Conservation (phyloP, 2,888 invertebrate genomes). For the Drosophila lutescens region DNA sequence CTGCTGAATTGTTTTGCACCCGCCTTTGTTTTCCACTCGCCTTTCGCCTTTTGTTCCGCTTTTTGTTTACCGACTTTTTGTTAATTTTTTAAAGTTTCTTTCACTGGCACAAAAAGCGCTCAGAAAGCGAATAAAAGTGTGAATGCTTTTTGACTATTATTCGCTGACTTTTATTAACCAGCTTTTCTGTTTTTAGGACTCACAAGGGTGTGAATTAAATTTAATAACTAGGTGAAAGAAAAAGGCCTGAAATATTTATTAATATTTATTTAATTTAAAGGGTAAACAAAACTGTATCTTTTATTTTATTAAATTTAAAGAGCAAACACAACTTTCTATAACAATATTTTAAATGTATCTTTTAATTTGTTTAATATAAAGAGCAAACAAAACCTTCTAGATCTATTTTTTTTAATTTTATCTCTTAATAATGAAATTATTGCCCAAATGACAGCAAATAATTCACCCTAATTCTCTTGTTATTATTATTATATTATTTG, state of each 20-base stretch:
- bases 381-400: no score
- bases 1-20: constrained; percentile 75
- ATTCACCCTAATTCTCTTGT: background rate
- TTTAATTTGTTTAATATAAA: no score
- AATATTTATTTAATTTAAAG: background rate
- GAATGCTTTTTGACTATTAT: constrained; percentile 16
- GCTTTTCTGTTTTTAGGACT: background rate
- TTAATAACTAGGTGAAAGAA: background rate
- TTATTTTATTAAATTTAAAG: no score
- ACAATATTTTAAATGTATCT: no score
- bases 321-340: no score
- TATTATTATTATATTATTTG: constrained; percentile 3
- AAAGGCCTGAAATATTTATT: background rate
- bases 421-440: background rate
- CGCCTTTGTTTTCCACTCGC: constrained; percentile 79
- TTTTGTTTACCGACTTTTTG: constrained; percentile 13
- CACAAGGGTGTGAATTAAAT: background rate
- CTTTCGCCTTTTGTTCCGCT: constrained; percentile 35
- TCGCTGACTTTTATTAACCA: constrained; percentile 15
- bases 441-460: background rate
- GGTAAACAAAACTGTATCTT: no score
- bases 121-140: constrained; percentile 15
- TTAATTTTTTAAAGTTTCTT: constrained; percentile 26
- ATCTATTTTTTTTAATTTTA: background rate
- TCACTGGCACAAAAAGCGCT: constrained; percentile 2